phyloP scores from a whole-genome alignment of 2,113 vertebrate genomes.

The Mionectes macconnelli region DNA sequence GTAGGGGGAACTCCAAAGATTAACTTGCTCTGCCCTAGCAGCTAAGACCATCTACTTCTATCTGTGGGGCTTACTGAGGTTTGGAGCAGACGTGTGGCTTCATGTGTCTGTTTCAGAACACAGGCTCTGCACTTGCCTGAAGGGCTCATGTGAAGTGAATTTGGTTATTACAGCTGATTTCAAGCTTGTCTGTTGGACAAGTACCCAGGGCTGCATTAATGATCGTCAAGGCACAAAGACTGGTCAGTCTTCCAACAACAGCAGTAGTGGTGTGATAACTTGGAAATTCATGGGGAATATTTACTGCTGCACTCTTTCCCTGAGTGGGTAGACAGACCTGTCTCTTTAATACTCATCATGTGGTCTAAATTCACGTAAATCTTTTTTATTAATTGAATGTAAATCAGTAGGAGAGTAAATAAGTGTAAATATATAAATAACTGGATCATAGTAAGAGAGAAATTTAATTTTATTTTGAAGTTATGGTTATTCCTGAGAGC shows the following conservation, averaged over 20 bases:
- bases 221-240: not conserved
- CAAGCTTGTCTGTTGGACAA: not conserved
- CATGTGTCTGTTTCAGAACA: not conserved
- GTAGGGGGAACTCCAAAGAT: rapidly evolving
- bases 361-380: not conserved
- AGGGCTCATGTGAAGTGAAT: not conserved
- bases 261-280: not conserved
- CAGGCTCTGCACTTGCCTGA: not conserved
- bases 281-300: not conserved
- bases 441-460: not conserved
- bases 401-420: not conserved
- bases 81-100: not conserved
- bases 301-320: not conserved
- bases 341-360: not conserved
- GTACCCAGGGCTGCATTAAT: not conserved
- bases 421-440: not conserved
- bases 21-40: not conserved
- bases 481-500: not conserved
- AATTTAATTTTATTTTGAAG: not conserved
- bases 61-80: not conserved
- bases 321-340: not conserved
- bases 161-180: not conserved
- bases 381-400: not conserved
- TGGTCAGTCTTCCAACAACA: not conserved
- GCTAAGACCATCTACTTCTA: not conserved